Base-by-base conservation (phyloP, 2,113 vertebrate genomes). In the Indicator maculatus region DNA sequence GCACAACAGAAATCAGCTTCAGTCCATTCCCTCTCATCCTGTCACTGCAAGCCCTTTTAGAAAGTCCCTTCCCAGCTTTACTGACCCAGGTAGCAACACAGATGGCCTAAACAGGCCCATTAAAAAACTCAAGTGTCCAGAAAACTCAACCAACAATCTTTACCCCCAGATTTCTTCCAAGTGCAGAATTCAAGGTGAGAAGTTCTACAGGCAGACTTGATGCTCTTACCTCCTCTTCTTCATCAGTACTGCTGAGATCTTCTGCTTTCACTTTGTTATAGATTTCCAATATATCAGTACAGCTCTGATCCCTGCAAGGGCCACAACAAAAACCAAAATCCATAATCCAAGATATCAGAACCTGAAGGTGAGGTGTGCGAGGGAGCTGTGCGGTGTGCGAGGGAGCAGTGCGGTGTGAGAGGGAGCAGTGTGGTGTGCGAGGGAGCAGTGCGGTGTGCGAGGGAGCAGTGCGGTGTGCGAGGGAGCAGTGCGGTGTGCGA, bases 221-320 rank as follows among this genome's bases (percentile, higher is more conserved):
- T 1, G 2, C 27, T 71, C 97, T 97, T 92, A 98, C 97, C 97
- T 98, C 98, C 66, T 98, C 98, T 56, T 98, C 98, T 52, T 97
- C 98, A 96, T 99, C 98, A 79, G 93, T 98, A 93, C 98, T 98
- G 63, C 98, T 99, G 89, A 98, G 97, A 76, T 98, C 94, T 97
- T 99, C 99, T 56, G 97, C 98, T 97, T 98, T 99, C 91, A 99
- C 93, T 96, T 98, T 99, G 94, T 98, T 98, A 76, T 99, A 99
- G 79, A 99, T 98, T 84, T 99, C 98, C 93, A 99, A 95, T 91
- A 99, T 98, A 96, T 99, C 98, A 59, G 97, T 98, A 96, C 98
- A 99, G 94, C 98, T 99, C 95, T 99, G 99, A 97, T 99, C 99
- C 95, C 99, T 99, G 96, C 67, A 94, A 94, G 96, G 94, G 88